Base-by-base conservation (phyloP, 1,140 invertebrate genomes). In the Drosophila watanabei region DNA sequence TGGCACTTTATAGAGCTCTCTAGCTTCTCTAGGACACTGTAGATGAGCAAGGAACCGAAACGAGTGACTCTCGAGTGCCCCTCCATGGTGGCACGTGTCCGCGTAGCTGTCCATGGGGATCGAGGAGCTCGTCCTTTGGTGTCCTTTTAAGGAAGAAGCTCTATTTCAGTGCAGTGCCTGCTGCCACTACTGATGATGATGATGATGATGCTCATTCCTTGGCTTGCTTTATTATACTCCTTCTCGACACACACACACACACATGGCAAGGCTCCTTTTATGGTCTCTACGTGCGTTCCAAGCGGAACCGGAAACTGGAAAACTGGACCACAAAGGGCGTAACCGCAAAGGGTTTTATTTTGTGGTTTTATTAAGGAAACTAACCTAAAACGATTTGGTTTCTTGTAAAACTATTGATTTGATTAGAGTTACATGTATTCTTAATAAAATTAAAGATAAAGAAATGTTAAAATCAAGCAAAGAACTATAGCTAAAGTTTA, bases 241-340 rank as follows among this genome's bases (percentile, higher is more conserved):
- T 24, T 24, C 24, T 24, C 24, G 24, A 24, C 24, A 18, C 20
- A 46, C 11, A 14, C 45, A 14, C 45, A 33, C 20, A 65, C 79
- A 82, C 66, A 79, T 85, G 79, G 48, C 61, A 30, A 76, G 79
- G 75, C n/a, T 63, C 61, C 68, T 75, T 89, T 88, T 85, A 89
- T 76, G 84, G 73, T 46, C 65, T 75, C 61, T 85, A 88, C 85
- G 84, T 88, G 84, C 58, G 65, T 79, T 75, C 65, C 60, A 33
- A n/a, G 18, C 10, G 59, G 24, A 51, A 51, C 18, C 33, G 41
- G 52, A 79, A n/a, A n/a, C n/a, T n/a, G n/a, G n/a, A n/a, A n/a
- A n/a, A 43, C 35, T 32, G 32, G 63, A 32, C 37, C 2, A n/a
- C 8, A 54, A 60, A 61, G 35, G 76, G 41, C 75, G 76, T 79